Evolutionary conservation across 2,888 invertebrate genomes (phyloP), one percentile per base, ranked within the genome.

Genomic region (Tenthredo distinguenda): DNA sequence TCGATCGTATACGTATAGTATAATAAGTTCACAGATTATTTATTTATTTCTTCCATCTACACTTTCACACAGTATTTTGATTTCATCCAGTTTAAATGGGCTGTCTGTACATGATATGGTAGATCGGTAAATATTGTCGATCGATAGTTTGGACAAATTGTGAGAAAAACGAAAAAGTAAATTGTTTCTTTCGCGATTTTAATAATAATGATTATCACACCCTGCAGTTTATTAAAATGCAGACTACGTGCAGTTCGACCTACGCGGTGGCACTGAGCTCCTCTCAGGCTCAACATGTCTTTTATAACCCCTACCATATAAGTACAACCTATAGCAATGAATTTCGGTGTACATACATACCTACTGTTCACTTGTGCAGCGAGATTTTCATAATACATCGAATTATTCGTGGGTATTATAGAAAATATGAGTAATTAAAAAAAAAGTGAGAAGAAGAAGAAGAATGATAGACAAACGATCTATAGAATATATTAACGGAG

Each of bases 181-280:
- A 5, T 34, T 15, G 34, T 34, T 34, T 18, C 34, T 68, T 6
- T 18, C 10, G 10, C 0, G 2, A 21, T 43, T 9, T n/a, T 21
- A 43, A 74, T 43, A 40, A 26, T 18, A 18, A 74, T 31, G n/a
- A 43, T 43, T 21, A 26, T 74, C 21, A 74, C 40, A 43, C 74
- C 74, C 43, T 43, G 40, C 43, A 55, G 55, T 55, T 55, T 55
- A 40, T 43, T 31, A 40, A 43, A 72, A 37, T 72, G 72, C 40
- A 40, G 40, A 72, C 72, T 40, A 74, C 74, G 74, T 74, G 34
- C 62, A 81, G 62, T 18, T 40, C 40, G 81, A 40, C 81, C 62
- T 85, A 86, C 88, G 88, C 88, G 88, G 86, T 87, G 86, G 87
- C 74, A 88, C 88, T 88, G 88, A 88, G 87, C 87, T 82, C 88